Base-by-base conservation (phyloP, 92 coral and sea anemone species). In the Zoanthus solanderi region DNA sequence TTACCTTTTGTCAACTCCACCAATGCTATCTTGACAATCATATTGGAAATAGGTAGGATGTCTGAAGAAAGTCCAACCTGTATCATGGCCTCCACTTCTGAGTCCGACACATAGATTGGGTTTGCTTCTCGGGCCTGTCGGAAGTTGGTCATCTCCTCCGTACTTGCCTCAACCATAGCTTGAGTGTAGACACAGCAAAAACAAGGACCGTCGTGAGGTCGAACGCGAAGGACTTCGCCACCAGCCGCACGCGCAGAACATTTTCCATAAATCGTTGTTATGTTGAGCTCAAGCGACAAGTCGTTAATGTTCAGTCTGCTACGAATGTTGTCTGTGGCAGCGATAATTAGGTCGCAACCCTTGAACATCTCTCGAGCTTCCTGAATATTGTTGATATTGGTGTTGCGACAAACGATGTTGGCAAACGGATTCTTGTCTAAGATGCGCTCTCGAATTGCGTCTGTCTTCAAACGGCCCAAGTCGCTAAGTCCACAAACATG, bases 161-260 rank as follows among this genome's bases (percentile, higher is more conserved):
- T 63, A 68, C 78, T 80, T n/a, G 94, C 96, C 76, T 96, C 98
- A 31, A 92, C 29, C 45, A 91, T 72, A n/a, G 95, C 98, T 37
- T 91, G 90, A 6, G 92, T 89, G 75, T 92, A 96, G 42, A 96
- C 94, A 77, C 98, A 96, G 71, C 96, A 92, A 83, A 96, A 94
- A 74, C 98, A 96, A 0, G 98, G 98, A 16, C 98, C 98, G 17
- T 58, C 83, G 81, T 90, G 88, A 6, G 98, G 98, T 18, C 98
- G 89, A 15, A 96, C 97, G 0, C 95, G 89, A 6, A 96, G 87
- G 37, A 94, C 98, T 34, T 96, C 98, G 28, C 98, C 98, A 8
- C 98, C 98, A 1, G 98, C 98, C 5, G 98, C 98, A 45, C 98
- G 91, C n/a, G 91, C 94, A 8, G 98, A 94, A 75, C 98, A 96